phyloP scores from a whole-genome alignment of 2,888 invertebrate species.

The Mylabris sibirica region DNA sequence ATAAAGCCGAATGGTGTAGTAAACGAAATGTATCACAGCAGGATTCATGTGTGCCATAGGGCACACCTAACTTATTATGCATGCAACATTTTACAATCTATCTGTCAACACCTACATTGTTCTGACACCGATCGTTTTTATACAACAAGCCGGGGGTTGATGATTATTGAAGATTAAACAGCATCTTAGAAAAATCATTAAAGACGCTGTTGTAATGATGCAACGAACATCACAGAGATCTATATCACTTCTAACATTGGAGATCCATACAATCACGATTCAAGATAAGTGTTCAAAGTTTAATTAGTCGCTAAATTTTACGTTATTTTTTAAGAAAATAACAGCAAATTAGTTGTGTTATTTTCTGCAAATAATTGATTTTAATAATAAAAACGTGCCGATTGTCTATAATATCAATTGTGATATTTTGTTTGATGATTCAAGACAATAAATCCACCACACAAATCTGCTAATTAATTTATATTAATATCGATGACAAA shows the following conservation, averaged over 20 bases:
- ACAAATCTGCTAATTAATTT: not conserved
- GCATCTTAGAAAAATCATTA: not conserved
- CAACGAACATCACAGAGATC: not conserved
- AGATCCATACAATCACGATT: not conserved
- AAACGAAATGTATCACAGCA: conserved; percentile 3
- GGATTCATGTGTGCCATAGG: not conserved
- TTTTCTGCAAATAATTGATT: not conserved
- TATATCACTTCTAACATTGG: not conserved
- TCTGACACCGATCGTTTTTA: not conserved
- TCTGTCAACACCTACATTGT: not conserved
- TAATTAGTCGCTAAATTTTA: not conserved
- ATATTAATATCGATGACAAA: not conserved
- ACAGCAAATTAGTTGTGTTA: not conserved
- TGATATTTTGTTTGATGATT: not conserved
- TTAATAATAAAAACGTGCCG: not conserved
- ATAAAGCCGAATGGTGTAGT: not conserved
- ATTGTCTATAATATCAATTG: not conserved
- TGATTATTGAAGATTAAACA: not conserved
- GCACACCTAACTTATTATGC: not conserved
- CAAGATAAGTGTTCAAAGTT: conserved; percentile 7
- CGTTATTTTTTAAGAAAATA: not conserved
- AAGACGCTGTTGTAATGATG: not conserved
- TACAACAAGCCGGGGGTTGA: not conserved
- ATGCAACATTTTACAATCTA: conserved; percentile 7
- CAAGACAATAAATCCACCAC: not conserved